Evolutionary conservation across 1,140 invertebrate species (phyloP), one percentile per base, ranked within the genome.

Genomic region (Drosophila subobscura): DNA sequence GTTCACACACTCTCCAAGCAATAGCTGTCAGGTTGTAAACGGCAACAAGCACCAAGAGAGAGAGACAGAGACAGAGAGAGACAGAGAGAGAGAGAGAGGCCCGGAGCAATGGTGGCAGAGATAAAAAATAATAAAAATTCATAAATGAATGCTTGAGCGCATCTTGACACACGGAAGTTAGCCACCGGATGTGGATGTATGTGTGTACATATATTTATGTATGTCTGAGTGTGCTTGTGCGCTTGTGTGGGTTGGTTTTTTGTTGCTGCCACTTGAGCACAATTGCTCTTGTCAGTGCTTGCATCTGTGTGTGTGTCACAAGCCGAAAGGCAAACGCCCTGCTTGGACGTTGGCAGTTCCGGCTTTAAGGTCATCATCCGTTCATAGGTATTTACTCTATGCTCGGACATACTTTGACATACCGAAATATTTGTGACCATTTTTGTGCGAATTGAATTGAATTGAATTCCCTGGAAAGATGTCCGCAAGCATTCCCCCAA

Each of bases 121-220:
- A 80, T 85, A 81, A 77, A 85, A 84, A 73, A 80, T 77, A 74
- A 77, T 86, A 80, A 86, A 81, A 85, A 80, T 71, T 80, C 81
- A 86, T 86, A 85, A 85, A 85, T 85, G 60, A 81, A 85, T 86
- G 80, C 80, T 71, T 70, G 81, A 85, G 81, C 55, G 80, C 80
- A 67, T 70, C 72, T 85, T 85, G 77, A 86, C 81, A 86, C 72
- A 85, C 77, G 80, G 81, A 85, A 76, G 81, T 85, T 77, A 40
- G 77, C 50, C 59, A 68, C 81, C 67, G 81, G 80, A 85, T 76
- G 70, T 75, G 55, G 44, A 51, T 61, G 45, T 71, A 45, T 49
- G 16, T 55, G 50, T 51, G 23, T 23, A 58, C 42, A 22, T 40
- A 6, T 50, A 16, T 61, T n/a, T 33, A 41, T 66, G 55, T 49